Percentiles rank a stretch among this genome's conserved stretches.
Evolutionary conservation across 1,140 invertebrate genomes (phyloP).

Genomic region (Dendrolimus kikuchii): DNA sequence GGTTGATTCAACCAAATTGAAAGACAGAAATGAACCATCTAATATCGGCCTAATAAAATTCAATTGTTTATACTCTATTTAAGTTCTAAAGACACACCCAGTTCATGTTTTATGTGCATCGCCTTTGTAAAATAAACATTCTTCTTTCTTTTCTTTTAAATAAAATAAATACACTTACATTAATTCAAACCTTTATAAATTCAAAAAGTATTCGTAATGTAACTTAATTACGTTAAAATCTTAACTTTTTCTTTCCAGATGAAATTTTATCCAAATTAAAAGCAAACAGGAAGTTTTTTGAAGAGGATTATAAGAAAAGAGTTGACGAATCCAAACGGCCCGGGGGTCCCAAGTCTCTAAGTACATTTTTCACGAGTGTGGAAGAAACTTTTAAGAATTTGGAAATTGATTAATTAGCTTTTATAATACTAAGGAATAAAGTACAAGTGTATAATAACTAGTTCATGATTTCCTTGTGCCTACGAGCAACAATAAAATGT

Average conservation of each 20-base stretch:
- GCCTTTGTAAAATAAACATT: too few relatives aligned
- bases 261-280: conserved; percentile 60
- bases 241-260: conserved; percentile 30
- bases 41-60: too few relatives aligned
- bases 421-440: not conserved
- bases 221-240: conserved; percentile 4
- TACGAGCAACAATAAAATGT: too few relatives aligned
- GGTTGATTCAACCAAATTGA: too few relatives aligned
- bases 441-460: not conserved
- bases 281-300: conserved; percentile 69
- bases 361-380: conserved; percentile 74
- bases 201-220: not conserved
- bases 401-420: conserved; percentile 74
- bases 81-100: too few relatives aligned
- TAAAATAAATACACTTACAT: not conserved
- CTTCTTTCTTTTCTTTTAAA: too few relatives aligned
- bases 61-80: too few relatives aligned
- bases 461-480: too few relatives aligned
- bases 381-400: conserved; percentile 80
- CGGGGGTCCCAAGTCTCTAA: conserved; percentile 74
- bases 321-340: conserved; percentile 75
- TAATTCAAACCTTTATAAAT: not conserved
- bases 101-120: too few relatives aligned
- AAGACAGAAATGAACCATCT: too few relatives aligned
- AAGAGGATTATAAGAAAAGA: conserved; percentile 70